Evolutionary conservation across 2,113 vertebrate species (phyloP), one percentile per base, ranked within the genome.

Genomic region (Brachypodius melanocephalos): DNA sequence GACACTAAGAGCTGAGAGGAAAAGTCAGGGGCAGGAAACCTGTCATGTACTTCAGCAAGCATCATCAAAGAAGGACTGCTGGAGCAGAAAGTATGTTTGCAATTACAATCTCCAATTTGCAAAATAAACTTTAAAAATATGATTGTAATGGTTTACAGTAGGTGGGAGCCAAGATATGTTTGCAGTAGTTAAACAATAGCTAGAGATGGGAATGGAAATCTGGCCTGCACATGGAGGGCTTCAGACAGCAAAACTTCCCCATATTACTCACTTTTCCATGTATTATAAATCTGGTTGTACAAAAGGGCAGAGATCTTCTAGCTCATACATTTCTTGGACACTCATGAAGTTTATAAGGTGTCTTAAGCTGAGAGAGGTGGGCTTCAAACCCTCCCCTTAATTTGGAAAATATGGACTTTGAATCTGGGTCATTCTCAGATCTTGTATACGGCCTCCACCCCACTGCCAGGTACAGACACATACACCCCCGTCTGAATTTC

Each of bases 401-500:
- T 68, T 51, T 49, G 32, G 19, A 59, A 43, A 92, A 40, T 6
- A 49, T 1, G 7, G 29, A 12, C 14, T 68, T 88, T 17, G 43
- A 72, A 19, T 17, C 9, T 79, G 17, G 2, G 12, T 59, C 26
- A 11, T 87, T 66, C 51, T 74, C 34, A 83, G 40, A 8, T 32
- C 32, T 68, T 18, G 7, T 12, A 14, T 17, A 4, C 4, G 32
- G 24, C 49, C 22, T 63, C 34, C 26, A 54, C 9, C 25, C 40
- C 48, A 32, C 19, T 26, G 20, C 43, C 7, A 22, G 18, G 24
- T 32, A 26, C 21, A 55, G 14, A 68, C 4, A 19, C 24, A 63
- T 17, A 9, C 0, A 1, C 7, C 18, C 12, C 18, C 8, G 2
- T 6, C 18, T 26, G 11, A 79, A 63, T 36, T 26, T 42, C 17